Base-by-base conservation (phyloP, 2,797 vertebrate genomes). In the Apogon hyalosoma region DNA sequence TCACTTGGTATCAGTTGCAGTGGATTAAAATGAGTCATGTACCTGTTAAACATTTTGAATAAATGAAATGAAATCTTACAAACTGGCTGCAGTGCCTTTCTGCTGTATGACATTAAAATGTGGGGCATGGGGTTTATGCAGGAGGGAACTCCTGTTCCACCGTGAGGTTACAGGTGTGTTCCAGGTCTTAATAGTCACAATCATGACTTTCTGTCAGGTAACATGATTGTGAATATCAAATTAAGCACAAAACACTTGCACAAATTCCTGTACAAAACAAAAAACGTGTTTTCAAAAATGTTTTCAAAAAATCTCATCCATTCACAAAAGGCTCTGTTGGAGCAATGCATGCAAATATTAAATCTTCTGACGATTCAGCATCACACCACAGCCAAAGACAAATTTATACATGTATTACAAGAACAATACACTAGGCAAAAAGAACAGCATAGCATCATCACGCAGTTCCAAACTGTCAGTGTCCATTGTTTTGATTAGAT, bases 341-440 rank as follows among this genome's bases (percentile, higher is more conserved):
- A 93, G 91, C 91, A 86, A 36, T 87, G 92, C 92, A 94, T 94
- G 92, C 92, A 93, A 91, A 87, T 92, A 90, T 91, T 91, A 91
- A 89, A 87, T 92, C 80, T 84, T 79, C 84, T 90, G 87, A 93
- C 88, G 41, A 89, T 84, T 93, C 86, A 89, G 90, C 90, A 88
- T 93, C 90, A 92, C 92, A 85, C 88, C 88, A 94, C 92, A 90
- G 92, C 88, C 92, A 93, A 87, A 86, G 91, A 93, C 92, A 88
- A 87, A 83, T 91, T 79, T 91, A 88, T 92, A 93, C 91, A 92
- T 89, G 87, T 90, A 83, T 91, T 91, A 91, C 90, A 81, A 90
- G 90, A 92, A 91, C 83, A 81, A 89, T 93, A 88, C 88, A 90
- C 91, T 89, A 92, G 85, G 92, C 89, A 55, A 92, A 89, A 87